Conservation (phyloP, 2,888 invertebrate genomes). For the Cetonia aurata region DNA sequence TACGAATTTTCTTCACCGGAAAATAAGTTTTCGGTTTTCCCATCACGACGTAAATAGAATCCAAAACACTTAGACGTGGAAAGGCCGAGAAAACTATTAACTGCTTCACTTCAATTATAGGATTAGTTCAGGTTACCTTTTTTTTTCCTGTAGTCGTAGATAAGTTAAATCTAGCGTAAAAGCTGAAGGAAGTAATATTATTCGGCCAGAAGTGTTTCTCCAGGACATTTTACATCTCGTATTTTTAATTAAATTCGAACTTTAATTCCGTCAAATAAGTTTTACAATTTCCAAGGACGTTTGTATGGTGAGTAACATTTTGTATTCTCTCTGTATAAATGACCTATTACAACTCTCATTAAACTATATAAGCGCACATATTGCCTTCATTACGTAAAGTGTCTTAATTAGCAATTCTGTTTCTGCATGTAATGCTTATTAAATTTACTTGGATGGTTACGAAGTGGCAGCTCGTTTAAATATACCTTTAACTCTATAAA, state of each 20-base stretch:
- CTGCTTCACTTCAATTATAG: conserved; percentile 25
- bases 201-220: not conserved
- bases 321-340: no score
- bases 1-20: not conserved
- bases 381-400: not conserved
- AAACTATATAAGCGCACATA: no score
- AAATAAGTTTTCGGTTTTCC: not conserved
- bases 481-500: conserved; percentile 41
- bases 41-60: conserved; percentile 7
- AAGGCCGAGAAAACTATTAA: conserved; percentile 17
- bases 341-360: no score
- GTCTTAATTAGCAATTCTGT: not conserved
- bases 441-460: conserved; percentile 13
- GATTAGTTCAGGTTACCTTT: conserved; percentile 14
- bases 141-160: conserved; percentile 6
- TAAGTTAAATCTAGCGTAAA: conserved; percentile 16
- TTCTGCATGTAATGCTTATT: conserved; percentile 11
- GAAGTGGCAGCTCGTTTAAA: conserved; percentile 18
- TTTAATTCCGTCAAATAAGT: not conserved
- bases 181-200: conserved; percentile 5
- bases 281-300: conserved; percentile 10
- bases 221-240: conserved; percentile 5
- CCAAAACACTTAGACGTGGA: conserved; percentile 13
- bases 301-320: no score
- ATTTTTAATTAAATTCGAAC: conserved; percentile 1